phyloP scores from a whole-genome alignment of 2,888 invertebrate species.

The Idaea straminata region DNA sequence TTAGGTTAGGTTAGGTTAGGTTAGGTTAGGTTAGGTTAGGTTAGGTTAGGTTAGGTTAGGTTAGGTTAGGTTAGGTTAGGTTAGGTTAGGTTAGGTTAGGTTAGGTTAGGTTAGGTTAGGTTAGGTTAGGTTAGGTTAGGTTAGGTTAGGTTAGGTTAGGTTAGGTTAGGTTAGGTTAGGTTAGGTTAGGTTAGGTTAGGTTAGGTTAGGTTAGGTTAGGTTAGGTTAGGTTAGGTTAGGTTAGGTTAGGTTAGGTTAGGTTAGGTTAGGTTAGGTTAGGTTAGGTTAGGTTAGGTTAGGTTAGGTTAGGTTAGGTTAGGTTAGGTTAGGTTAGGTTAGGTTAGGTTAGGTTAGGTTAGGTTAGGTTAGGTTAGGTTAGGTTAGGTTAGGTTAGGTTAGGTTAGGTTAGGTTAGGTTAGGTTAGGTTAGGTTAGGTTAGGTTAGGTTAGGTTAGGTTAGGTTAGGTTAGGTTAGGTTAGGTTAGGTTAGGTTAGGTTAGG shows the following conservation, averaged over 20 bases:
- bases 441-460: constrained; percentile 4
- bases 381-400: constrained; percentile 4
- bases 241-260: constrained; percentile 4
- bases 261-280: constrained; percentile 4
- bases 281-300: constrained; percentile 4
- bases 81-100: constrained; percentile 4
- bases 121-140: constrained; percentile 4
- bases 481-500: constrained; percentile 4
- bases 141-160: constrained; percentile 4
- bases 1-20: constrained; percentile 4
- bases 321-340: constrained; percentile 4
- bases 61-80: constrained; percentile 4
- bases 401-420: constrained; percentile 4
- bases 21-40: constrained; percentile 4
- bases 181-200: constrained; percentile 4
- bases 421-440: constrained; percentile 4
- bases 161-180: constrained; percentile 4
- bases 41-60: constrained; percentile 4
- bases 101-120: constrained; percentile 4
- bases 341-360: constrained; percentile 4
- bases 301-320: constrained; percentile 4
- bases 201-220: constrained; percentile 4
- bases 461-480: constrained; percentile 4
- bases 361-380: constrained; percentile 4
- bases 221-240: constrained; percentile 4